phyloP scores from a whole-genome alignment of 2,113 vertebrate genomes.

The Nestor notabilis region DNA sequence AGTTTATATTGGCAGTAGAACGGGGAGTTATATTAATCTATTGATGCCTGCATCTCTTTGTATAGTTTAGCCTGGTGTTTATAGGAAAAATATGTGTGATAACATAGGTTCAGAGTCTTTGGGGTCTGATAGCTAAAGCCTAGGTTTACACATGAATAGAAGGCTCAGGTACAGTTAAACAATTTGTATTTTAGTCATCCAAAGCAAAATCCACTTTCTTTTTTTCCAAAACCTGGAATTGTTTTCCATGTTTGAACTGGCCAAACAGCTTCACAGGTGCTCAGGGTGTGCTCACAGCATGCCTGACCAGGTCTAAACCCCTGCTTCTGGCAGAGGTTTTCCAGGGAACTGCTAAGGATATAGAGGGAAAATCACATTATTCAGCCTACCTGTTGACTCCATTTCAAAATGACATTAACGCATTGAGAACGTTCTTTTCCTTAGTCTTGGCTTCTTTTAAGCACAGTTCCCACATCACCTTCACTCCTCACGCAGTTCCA shows the following conservation, averaged over 20 bases:
- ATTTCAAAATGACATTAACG: neutral
- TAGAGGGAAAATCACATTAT: neutral
- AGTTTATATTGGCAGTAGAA: conserved; percentile 12
- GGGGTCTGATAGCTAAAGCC: neutral
- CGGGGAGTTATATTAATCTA: neutral
- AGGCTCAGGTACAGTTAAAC: neutral
- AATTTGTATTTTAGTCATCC: neutral
- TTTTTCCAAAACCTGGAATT: neutral
- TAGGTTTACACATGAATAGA: neutral
- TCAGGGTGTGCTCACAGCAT: neutral
- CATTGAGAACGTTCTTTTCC: neutral
- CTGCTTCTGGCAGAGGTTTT: neutral
- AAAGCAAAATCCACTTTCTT: neutral
- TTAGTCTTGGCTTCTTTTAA: neutral
- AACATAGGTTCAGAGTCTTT: neutral
- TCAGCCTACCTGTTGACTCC: neutral
- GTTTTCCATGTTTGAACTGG: neutral
- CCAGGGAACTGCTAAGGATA: neutral
- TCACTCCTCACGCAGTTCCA: neutral
- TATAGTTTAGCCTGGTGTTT: neutral
- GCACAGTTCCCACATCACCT: neutral
- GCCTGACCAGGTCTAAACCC: neutral
- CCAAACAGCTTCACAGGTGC: neutral
- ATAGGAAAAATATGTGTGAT: neutral
- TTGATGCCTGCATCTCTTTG: neutral